Evolutionary conservation across 2,113 vertebrate genomes (phyloP), one percentile per base, ranked within the genome.

Genomic region (Heteronetta atricapilla): DNA sequence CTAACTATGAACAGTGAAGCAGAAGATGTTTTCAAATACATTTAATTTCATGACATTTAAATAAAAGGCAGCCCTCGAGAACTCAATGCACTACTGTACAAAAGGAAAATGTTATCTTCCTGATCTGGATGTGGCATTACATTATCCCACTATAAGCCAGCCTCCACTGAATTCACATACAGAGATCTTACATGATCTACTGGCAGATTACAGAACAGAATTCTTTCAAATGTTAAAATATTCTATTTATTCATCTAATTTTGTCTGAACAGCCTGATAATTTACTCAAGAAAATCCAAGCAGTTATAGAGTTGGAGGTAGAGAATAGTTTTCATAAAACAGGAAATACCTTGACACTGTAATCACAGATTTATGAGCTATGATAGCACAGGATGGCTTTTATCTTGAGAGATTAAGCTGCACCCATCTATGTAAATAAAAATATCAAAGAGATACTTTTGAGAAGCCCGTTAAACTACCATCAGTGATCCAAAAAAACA

Each of bases 321-420:
- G n/a, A 67, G 6, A 67, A 53, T 66, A n/a, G 6, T 75, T 87
- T 76, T 55, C 36, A 60, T 75, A 62, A 70, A 74, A 78, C 12
- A 63, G 56, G 11, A 85, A 82, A 59, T 28, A n/a, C 21, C 26
- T 88, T 64, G 62, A 58, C 34, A 82, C 31, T 76, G 48, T 40
- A 87, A 91, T 72, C 40, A 53, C 31, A 64, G 76, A 92, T 80
- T 82, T 76, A 85, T 66, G 31, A 94, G 40, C 44, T 75, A 58
- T 6, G 9, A 23, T 62, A 78, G 36, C 40, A 40, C 19, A 91
- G 31, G 13, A 84, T 8, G 28, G 29, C 16, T 92, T 90, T 75
- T 52, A 88, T 68, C 38, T 48, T 22, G 29, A 89, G 48, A 88
- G 19, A 89, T 63, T 40, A 88, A 42, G 13, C 28, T 59, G 46